Base-by-base conservation (phyloP, 2,797 vertebrate species). In the Ptychobarbus kaznakovi region DNA sequence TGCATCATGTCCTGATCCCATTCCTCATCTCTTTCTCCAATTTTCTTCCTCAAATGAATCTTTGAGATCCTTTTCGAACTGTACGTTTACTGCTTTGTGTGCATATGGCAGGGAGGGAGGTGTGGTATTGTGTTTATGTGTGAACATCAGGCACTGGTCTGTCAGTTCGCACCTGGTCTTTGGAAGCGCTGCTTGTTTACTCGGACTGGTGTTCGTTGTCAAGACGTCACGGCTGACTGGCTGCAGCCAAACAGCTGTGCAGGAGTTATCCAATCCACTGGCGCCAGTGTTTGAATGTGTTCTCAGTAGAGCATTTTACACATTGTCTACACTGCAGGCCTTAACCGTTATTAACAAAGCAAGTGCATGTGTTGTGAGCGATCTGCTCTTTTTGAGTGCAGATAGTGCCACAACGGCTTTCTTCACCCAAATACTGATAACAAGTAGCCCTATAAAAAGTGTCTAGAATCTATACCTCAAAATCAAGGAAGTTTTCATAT, bases 141-240 rank as follows among this genome's bases (percentile, higher is more conserved):
- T 76, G 69, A 56, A 73, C 63, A 66, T 46, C 63, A 61, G 46
- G 72, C 79, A 69, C 73, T 40, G 40, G 46, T 58, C 75, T 84
- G 82, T 84, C 65, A 84, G 63, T 69, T 84, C 18, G 65, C 82
- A 84, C 82, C 82, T 84, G 90, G 86, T 83, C 61, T 76, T 76
- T 83, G 32, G 28, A 63, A 66, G 56, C 87, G 83, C 84, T 92
- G 93, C 93, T 95, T 95, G 92, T 94, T 94, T 93, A 91, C 90
- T 92, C 28, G 89, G 82, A 61, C 87, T 90, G 90, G 90, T 32
- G 76, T 92, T 92, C 92, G 94, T 94, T 94, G 91, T 78, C 12
- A 91, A 90, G 91, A 88, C 81, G 87, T 90, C 91, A 92, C 72
- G 94, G 92, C 93, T 91, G 92, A 86, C 92, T 93, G 90, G 77